Evolutionary conservation across 2,113 vertebrate species (phyloP), one percentile per base, ranked within the genome.

Genomic region (Podarcis raffonei): DNA sequence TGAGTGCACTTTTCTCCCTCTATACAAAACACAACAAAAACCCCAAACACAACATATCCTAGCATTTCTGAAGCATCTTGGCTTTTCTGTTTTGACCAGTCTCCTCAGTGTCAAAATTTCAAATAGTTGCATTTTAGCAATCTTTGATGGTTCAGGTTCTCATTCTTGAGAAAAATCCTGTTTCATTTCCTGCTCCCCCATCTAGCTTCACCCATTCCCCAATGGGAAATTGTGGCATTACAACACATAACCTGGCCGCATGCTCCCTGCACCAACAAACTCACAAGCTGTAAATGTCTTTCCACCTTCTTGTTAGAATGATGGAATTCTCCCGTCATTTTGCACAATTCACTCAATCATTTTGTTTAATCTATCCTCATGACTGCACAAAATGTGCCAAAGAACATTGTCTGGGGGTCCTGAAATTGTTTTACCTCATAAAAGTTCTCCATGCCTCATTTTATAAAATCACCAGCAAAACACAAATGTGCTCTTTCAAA

Each of bases 391-490:
- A 84, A 81, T 32, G 27, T 2, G 66, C 30, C 75, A 76, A 77
- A 91, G 15, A n/a, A 35, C 39, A 87, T 30, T 92, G 37, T 16
- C 90, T 89, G 18, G 87, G 37, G 90, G 71, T 87, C 66, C 20
- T 89, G 85, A 88, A 66, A 89, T 94, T 91, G 94, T 76, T 75
- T 80, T 92, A 89, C 81, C 85, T 93, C 89, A 92, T 89, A 85
- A 93, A 87, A 92, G 92, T 90, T 90, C 85, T 92, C 90, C 88
- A 89, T 87, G 37, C 76, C 90, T 95, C 93, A 76, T 93, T 94
- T 95, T 20, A 91, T 85, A 92, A 62, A 95, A 95, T 95, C 91
- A 95, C 95, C 90, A 93, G 83, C 94, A 90, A 92, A 94, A 94
- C 93, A 91, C 90, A 85, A 93, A 88, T 89, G 85, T 90, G 89